A percentile compares a stretch with the other conserved stretches of the same genome.
These are phyloP conservation scores for Laupala kohalensis DNA, from an alignment of 1,140 invertebrate genomes.

Conservation along the genomic window DNA sequence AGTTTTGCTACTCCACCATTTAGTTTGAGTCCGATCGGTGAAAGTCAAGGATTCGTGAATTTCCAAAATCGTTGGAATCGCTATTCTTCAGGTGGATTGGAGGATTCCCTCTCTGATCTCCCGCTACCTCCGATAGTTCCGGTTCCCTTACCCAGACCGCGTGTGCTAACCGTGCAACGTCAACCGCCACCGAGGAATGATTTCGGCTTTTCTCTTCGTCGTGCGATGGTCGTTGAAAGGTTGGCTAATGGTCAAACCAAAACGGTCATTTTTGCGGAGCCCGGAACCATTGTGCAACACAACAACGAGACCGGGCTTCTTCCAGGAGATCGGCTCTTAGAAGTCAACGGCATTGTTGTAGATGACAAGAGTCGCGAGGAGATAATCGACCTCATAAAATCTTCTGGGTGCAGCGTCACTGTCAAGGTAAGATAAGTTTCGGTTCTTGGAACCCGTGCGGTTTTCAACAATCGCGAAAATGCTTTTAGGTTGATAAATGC, in stretches of 20 bases:
- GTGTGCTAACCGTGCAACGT: slow-evolving; percentile 63
- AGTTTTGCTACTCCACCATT: slow-evolving; percentile 73
- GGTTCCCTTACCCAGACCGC: slow-evolving; percentile 54
- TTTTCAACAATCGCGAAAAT: too few relatives aligned
- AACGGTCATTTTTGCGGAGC: slow-evolving; percentile 84
- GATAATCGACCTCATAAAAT: slow-evolving; percentile 84
- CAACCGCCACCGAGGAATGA: slow-evolving; percentile 76
- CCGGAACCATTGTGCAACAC: slow-evolving; percentile 61
- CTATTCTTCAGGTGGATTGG: slow-evolving; percentile 50
- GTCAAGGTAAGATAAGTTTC: slow-evolving; percentile 53
- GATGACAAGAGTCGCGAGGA: slow-evolving; percentile 77
- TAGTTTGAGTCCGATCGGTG: slow-evolving; percentile 64
- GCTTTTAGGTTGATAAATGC: too few relatives aligned
- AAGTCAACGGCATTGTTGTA: slow-evolving; percentile 78
- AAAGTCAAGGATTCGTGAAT: slow-evolving; percentile 54
- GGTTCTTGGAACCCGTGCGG: too few relatives aligned
- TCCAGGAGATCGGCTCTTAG: slow-evolving; percentile 82
- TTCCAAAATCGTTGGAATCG: slow-evolving; percentile 10
- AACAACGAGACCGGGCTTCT: slow-evolving; percentile 71
- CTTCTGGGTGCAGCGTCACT: slow-evolving; percentile 64
- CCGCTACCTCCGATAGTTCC: slow-evolving; percentile 64
- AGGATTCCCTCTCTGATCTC: slow-evolving; percentile 51
- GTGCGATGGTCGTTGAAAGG: slow-evolving; percentile 33
- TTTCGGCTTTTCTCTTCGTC: slow-evolving; percentile 87
- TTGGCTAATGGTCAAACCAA: slow-evolving; percentile 29